Base-by-base conservation (phyloP, 1,140 invertebrate species). In the Stenopsyche tienmushanensis region DNA sequence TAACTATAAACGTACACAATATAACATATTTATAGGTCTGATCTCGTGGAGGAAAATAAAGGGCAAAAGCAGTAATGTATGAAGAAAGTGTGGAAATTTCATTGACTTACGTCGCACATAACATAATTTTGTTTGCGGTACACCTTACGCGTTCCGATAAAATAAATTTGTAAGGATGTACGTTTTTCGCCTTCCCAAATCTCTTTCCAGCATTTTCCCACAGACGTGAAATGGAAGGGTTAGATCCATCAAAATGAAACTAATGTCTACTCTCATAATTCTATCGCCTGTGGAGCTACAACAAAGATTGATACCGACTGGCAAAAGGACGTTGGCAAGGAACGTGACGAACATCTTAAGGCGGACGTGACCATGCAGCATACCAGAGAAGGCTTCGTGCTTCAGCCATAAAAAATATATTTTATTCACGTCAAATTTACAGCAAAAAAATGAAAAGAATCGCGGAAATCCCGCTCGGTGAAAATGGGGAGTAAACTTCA, bases 271-370 rank as follows among this genome's bases (percentile, higher is more conserved):
- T 47, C 10, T 20, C 44, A 47, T 47, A 47, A 47, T 47, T 47
- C 10, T 47, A 47, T 47, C 44, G 10, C 5, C 5, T 7, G 44
- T 5, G 44, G 10, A 47, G 44, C 17, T 20, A 47, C 44, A 18
- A 34, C 53, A 25, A 57, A 57, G 53, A 57, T 57, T 57, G 53
- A 57, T 57, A 57, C 53, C 24, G 53, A 39, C 53, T 25, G 24
- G 53, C 34, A 21, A 57, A 34, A 57, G 53, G 53, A 39, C 21
- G 53, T 5, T 24, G 24, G 25, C 24, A 2, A 8, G 15, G 8
- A 26, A 29, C 53, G 53, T 57, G 53, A 57, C 53, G 24, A 34
- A 25, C 24, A 25, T 57, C 15, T 20, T 25, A 57, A 57, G 24
- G 17, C 26, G 24, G n/a, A 34, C 53, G 23, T 34, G 53, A 29